Percentiles rank a stretch among this genome's conserved stretches.
Conservation (phyloP, 2,797 vertebrate genomes). For the Sebastiscus tertius region DNA sequence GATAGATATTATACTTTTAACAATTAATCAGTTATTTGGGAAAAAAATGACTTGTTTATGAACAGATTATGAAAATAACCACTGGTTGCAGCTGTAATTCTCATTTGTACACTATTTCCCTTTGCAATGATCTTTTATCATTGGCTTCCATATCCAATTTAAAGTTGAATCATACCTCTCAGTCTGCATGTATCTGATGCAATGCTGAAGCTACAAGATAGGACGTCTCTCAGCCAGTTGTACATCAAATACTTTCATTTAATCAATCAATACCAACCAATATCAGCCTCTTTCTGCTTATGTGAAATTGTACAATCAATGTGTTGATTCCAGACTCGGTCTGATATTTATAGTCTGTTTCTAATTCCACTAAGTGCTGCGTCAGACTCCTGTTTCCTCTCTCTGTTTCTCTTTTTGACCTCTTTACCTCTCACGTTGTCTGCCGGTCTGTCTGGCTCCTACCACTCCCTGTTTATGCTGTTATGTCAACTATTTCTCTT, state of each 20-base stretch:
- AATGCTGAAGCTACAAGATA: background rate
- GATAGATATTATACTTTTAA: background rate
- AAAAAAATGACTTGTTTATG: background rate
- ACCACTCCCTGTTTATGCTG: background rate
- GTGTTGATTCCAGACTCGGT: background rate
- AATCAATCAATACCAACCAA: background rate
- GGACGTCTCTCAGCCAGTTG: background rate
- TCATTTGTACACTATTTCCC: background rate
- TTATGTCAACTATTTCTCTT: background rate
- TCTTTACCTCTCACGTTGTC: accelerated
- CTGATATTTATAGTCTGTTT: constrained; percentile 2
- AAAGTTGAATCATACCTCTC: background rate
- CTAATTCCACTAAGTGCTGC: constrained; percentile 37
- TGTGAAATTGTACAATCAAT: background rate
- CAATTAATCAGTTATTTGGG: background rate
- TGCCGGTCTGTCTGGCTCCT: background rate
- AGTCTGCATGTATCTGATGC: background rate
- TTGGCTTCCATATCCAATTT: background rate
- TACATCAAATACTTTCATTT: too few relatives aligned
- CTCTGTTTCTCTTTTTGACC: background rate
- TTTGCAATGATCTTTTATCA: background rate
- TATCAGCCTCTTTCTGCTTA: background rate
- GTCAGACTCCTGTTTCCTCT: background rate
- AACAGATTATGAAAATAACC: background rate
- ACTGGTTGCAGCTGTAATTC: background rate